phyloP scores from a whole-genome alignment of 1,140 invertebrate genomes.

The Limonius californicus region DNA sequence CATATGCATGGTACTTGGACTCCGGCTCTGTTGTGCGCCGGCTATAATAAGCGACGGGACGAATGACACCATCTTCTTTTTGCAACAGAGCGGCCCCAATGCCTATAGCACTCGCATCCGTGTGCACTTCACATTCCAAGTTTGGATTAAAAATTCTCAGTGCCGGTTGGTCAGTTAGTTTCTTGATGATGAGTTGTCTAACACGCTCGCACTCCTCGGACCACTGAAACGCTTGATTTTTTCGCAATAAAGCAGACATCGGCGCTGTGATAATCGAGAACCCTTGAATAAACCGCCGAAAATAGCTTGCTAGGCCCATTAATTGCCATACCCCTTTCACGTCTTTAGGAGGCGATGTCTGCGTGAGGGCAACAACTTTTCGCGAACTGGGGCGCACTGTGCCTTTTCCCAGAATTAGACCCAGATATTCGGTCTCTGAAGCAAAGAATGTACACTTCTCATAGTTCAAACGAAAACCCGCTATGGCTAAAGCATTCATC shows the following conservation, averaged over 20 bases:
- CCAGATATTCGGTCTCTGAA: background rate
- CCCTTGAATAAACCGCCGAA: no score
- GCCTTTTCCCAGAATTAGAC: constrained; percentile 27
- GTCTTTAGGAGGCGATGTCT: constrained; percentile 33
- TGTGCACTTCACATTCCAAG: constrained; percentile 38
- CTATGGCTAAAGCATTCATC: background rate
- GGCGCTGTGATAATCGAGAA: no score
- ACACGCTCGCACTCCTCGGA: no score
- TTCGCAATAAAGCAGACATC: no score
- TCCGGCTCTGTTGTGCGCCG: no score
- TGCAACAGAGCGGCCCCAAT: constrained; percentile 41
- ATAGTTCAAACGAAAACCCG: background rate
- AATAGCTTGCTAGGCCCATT: no score
- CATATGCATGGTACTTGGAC: no score
- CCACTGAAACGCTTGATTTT: no score
- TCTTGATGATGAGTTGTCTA: constrained; percentile 28
- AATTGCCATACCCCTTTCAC: no score
- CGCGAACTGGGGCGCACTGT: constrained; percentile 25
- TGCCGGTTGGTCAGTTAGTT: constrained; percentile 32
- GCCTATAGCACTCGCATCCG: constrained; percentile 40
- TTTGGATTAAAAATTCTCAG: constrained; percentile 40
- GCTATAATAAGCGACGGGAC: constrained; percentile 42
- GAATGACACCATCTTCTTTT: constrained; percentile 32
- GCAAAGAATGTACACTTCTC: constrained; percentile 9
- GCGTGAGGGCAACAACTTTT: constrained; percentile 34